Conservation (phyloP, 2,888 invertebrate genomes). For the Pyrocoelia pectoralis region DNA sequence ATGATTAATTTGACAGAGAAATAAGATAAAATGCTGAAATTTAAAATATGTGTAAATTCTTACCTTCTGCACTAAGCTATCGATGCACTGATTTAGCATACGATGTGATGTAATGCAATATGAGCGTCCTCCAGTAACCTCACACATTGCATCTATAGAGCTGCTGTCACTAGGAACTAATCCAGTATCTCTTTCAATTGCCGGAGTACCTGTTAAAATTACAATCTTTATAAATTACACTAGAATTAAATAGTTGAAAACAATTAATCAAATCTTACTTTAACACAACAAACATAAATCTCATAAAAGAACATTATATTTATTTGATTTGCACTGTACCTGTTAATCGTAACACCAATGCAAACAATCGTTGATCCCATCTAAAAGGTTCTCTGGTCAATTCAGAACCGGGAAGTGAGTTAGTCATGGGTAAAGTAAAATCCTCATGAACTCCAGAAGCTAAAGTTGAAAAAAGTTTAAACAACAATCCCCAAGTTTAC, state of each 20-base stretch:
- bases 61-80: constrained; percentile 93
- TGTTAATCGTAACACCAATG: constrained; percentile 89
- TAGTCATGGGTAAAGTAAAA: constrained; percentile 92
- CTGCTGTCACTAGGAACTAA: constrained; percentile 93
- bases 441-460: constrained; percentile 63
- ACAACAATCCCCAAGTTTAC: not conserved
- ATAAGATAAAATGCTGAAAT: too few species aligned
- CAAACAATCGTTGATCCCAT: constrained; percentile 99
- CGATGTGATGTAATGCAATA: constrained; percentile 95
- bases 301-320: too few species aligned
- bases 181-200: constrained; percentile 84
- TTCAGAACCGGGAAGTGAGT: constrained; percentile 94
- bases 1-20: too few species aligned
- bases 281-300: too few species aligned
- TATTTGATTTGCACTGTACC: constrained; percentile 47
- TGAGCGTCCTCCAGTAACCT: constrained; percentile 97
- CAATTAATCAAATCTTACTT: too few species aligned
- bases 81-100: constrained; percentile 95
- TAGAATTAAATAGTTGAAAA: too few species aligned
- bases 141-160: constrained; percentile 97
- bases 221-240: too few species aligned
- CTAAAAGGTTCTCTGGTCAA: constrained; percentile 98
- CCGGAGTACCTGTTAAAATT: constrained; percentile 87
- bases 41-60: too few species aligned
- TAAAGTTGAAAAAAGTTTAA: constrained; percentile 17